A percentile compares a stretch with the other conserved stretches of the same genome.
These are phyloP conservation scores for Agapornis canus DNA, from an alignment of 2,797 vertebrate genomes.

Conservation along the genomic window DNA sequence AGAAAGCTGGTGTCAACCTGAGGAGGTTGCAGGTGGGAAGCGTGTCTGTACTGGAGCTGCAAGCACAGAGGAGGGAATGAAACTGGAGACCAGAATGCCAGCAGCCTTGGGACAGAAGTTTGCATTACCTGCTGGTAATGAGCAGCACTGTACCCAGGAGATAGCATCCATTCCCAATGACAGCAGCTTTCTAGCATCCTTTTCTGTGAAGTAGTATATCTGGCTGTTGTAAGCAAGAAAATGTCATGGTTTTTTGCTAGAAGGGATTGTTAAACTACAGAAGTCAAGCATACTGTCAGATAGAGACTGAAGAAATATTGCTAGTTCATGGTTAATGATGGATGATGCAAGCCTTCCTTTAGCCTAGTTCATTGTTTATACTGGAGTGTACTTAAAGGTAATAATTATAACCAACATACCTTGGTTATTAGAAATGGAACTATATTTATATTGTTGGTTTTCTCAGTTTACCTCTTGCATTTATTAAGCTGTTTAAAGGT, in stretches of 20 bases:
- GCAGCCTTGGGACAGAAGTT: neutral
- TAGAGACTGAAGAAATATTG: neutral
- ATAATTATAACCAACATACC: neutral
- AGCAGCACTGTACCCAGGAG: neutral
- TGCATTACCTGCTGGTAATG: neutral
- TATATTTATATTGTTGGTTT: neutral
- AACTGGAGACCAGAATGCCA: neutral
- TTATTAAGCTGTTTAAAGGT: neutral
- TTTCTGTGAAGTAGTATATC: neutral
- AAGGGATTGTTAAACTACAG: neutral
- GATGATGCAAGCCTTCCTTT: slow-evolving; percentile 6
- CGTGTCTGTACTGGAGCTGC: neutral
- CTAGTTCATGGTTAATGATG: neutral
- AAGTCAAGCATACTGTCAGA: neutral
- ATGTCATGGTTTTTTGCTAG: neutral
- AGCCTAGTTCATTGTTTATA: slow-evolving; percentile 23
- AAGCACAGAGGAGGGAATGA: neutral
- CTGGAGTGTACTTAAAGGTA: neutral
- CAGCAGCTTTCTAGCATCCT: neutral
- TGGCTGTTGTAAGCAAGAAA: neutral
- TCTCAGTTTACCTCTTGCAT: neutral
- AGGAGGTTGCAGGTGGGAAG: neutral
- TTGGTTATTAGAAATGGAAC: neutral
- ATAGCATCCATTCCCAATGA: neutral
- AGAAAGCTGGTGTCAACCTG: neutral